phyloP scores from a whole-genome alignment of 2,797 vertebrate genomes.

The Gallinago nigripennis region DNA sequence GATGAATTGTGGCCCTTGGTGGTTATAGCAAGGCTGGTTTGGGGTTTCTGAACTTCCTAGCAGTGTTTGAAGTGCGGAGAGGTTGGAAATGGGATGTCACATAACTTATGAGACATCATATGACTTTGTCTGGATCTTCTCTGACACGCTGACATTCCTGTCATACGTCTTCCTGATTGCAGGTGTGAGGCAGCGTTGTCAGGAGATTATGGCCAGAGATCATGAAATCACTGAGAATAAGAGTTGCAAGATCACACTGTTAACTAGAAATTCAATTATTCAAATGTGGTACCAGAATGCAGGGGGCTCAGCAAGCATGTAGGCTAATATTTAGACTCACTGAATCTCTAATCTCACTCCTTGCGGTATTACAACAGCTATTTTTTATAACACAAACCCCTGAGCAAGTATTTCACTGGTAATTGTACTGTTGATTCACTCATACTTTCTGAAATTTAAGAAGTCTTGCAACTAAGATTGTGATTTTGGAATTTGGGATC shows the following conservation, averaged over 20 bases:
- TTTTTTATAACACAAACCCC: background rate
- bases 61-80: background rate
- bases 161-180: background rate
- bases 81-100: background rate
- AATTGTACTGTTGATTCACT: constrained; percentile 1
- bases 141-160: background rate
- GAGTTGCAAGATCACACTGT: background rate
- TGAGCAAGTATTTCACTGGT: constrained; percentile 21
- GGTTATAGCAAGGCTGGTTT: background rate
- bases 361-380: background rate
- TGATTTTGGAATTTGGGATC: constrained; percentile 69
- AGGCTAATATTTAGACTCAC: constrained; percentile 38
- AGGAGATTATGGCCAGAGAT: background rate
- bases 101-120: background rate
- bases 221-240: background rate
- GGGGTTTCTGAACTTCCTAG: background rate
- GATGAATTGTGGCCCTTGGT: background rate
- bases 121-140: background rate
- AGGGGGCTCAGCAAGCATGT: constrained; percentile 32
- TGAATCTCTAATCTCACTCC: constrained; percentile 22
- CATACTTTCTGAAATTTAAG: background rate
- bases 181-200: background rate
- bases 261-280: constrained; percentile 32
- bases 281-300: background rate
- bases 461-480: constrained; percentile 37